These are phyloP conservation scores for Daphoenositta chrysoptera DNA, from an alignment of 2,113 vertebrate species.

Conservation along the genomic window DNA sequence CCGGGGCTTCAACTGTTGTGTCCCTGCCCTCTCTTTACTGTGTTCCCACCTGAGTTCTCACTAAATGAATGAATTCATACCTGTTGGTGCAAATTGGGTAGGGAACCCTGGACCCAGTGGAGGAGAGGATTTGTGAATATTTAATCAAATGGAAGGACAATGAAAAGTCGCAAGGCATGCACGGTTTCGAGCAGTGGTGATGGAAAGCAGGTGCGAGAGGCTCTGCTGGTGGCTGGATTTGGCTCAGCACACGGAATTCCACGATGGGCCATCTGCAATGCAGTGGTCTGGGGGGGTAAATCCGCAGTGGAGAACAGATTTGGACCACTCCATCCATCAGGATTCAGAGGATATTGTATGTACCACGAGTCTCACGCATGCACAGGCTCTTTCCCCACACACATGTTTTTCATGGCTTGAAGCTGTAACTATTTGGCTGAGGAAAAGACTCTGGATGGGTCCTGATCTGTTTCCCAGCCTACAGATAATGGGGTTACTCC, in stretches of 20 bases:
- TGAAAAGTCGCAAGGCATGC: not conserved
- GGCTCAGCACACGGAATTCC: not conserved
- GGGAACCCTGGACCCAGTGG: fast-evolving
- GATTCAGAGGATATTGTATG: not conserved
- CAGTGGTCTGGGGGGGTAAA: not conserved
- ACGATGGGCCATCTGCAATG: fast-evolving
- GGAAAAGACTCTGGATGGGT: not conserved
- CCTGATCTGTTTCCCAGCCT: not conserved
- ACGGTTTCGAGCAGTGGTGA: not conserved
- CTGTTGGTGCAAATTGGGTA: not conserved
- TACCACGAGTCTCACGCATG: fast-evolving
- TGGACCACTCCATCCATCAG: not conserved
- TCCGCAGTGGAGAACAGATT: not conserved
- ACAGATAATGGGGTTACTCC: not conserved
- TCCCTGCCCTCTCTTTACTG: not conserved
- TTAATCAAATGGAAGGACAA: not conserved
- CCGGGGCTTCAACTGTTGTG: no score
- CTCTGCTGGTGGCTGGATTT: not conserved
- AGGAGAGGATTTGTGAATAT: not conserved
- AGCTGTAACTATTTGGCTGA: not conserved
- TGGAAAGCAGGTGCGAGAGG: not conserved
- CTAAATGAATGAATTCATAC: not conserved
- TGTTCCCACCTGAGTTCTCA: not conserved
- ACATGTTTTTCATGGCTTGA: not conserved
- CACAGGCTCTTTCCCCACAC: not conserved